Base-by-base conservation (phyloP, 2,113 vertebrate genomes). In the Steatornis caripensis region DNA sequence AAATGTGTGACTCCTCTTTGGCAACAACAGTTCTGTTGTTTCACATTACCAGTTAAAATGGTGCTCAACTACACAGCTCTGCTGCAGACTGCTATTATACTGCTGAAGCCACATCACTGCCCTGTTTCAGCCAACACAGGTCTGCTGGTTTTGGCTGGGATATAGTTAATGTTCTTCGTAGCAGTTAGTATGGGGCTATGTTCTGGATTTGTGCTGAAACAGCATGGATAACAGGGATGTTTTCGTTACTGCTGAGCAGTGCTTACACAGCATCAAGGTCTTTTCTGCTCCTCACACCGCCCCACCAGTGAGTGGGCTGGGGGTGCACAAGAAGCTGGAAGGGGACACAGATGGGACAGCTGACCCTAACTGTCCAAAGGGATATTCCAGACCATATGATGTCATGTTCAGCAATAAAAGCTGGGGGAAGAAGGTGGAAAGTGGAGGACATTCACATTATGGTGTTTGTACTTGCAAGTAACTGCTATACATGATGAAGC, bases 51-150 rank as follows among this genome's bases (percentile, higher is more conserved):
- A 57, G 22, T 45, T 68, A 76, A 66, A 79, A n/a, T 6, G 2
- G 51, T 19, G 12, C 12, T 21, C 23, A 12, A 3, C 27, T 22
- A 72, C 6, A 72, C 57, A 69, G 34, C 22, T 58, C 32, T 46
- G 1, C 43, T 51, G 39, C n/a, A 92, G 32, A 21, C 64, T 83
- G 30, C 53, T 71, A 1, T 3, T n/a, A 39, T 10, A 37, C 17
- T 37, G 37, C 32, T 7, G 13, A 61, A 61, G 82, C 12, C 39
- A 66, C 0, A 0, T 15, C 14, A 30, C 0, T 57, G 37, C 8
- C 32, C 37, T 48, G 7, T 20, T 75, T 53, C 51, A 45, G 30
- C 30, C 51, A 64, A 71, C 26, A 51, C 2, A 55, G 14, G 10
- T 66, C 51, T 75, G 24, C 12, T 71, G 27, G 5, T 66, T 90